Conservation (phyloP, 2,797 vertebrate species). For the Poeciliopsis infans region DNA sequence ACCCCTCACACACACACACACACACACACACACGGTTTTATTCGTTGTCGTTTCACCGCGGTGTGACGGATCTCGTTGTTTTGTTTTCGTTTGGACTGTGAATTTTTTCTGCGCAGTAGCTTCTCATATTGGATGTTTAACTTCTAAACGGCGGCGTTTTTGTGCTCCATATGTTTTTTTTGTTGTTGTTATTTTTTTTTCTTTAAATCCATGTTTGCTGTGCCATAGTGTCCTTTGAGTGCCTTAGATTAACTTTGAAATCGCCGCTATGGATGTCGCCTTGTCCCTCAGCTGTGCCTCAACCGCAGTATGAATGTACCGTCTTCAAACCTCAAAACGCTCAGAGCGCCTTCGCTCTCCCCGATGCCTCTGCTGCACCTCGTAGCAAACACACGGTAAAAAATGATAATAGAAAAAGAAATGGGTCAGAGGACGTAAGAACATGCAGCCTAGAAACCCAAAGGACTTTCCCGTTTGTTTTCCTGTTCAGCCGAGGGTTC, state of each 20-base stretch:
- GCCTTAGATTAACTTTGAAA: conserved; percentile 83
- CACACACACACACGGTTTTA: conserved; percentile 5
- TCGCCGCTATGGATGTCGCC: conserved; percentile 73
- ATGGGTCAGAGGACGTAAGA: not conserved
- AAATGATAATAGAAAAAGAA: not conserved
- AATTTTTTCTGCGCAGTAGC: conserved; percentile 72
- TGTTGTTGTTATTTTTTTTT: not conserved
- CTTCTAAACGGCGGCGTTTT: conserved; percentile 54
- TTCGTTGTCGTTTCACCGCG: conserved; percentile 37
- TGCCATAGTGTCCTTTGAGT: conserved; percentile 86
- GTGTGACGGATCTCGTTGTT: conserved; percentile 52
- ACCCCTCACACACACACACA: not conserved
- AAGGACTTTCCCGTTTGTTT: conserved; percentile 62
- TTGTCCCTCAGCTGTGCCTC: conserved; percentile 81
- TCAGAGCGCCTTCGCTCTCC: conserved; percentile 73
- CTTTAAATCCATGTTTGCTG: conserved; percentile 55
- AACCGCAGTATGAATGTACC: conserved; percentile 82
- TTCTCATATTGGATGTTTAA: conserved; percentile 57
- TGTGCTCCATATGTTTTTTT: conserved; percentile 20
- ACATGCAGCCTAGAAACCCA: conserved; percentile 75
- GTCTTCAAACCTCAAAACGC: conserved; percentile 79
- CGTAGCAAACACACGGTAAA: conserved; percentile 39
- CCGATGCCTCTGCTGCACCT: conserved; percentile 70
- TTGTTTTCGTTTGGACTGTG: conserved; percentile 74
- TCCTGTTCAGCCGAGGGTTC: conserved; percentile 39